These are phyloP conservation scores for Rhinogobius similis DNA, from an alignment of 2,113 vertebrate species.

Conservation along the genomic window DNA sequence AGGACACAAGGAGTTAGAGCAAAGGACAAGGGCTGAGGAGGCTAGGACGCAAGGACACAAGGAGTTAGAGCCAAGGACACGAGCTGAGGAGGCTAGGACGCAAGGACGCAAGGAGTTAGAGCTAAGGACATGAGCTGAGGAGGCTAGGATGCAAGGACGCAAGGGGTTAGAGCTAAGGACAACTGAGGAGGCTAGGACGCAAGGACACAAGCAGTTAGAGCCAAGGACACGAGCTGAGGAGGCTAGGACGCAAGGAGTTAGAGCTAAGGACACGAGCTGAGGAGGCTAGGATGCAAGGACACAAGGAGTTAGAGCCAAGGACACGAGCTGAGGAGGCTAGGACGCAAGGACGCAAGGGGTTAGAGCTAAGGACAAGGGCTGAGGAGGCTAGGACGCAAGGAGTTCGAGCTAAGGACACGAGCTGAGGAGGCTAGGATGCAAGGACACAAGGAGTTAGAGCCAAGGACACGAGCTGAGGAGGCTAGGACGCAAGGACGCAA, in stretches of 20 bases:
- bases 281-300: no score
- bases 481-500: neutral
- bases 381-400: slow-evolving; percentile 82
- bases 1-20: neutral
- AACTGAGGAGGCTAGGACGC: neutral
- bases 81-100: neutral
- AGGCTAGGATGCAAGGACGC: slow-evolving; percentile 85
- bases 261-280: no score
- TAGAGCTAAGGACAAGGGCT: slow-evolving; percentile 87
- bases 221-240: neutral
- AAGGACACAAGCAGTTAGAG: neutral
- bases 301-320: no score
- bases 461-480: neutral
- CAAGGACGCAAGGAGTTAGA: slow-evolving; percentile 47
- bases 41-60: neutral
- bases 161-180: slow-evolving; percentile 34
- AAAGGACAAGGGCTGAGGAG: no score
- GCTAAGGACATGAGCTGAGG: slow-evolving; percentile 84
- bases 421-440: neutral
- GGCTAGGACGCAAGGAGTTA: neutral
- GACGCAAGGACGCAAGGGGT: neutral
- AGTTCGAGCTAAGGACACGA: neutral
- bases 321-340: no score
- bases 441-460: neutral
- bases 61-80: neutral